Base-by-base conservation (phyloP, 92 coral and sea anemone genomes). In the Phymanthus crucifer region DNA sequence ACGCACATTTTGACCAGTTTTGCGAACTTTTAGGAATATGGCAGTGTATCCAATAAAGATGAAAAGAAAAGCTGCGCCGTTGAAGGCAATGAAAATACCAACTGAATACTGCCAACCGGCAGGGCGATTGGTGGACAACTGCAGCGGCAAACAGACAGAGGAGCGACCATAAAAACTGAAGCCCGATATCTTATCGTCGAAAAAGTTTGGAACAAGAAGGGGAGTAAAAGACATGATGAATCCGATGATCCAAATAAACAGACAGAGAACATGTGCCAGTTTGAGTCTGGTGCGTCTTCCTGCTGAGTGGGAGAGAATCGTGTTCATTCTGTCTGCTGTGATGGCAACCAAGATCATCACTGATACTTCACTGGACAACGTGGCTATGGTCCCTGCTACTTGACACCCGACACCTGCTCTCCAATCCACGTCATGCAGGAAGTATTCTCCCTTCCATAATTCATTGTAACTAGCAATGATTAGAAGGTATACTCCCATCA, bases 51-150 rank as follows among this genome's bases (percentile, higher is more conserved):
- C 91, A 40, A 78, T 36, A 27, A 85, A 43, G 68, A 91, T 91
- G 70, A 82, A 88, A 47, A 88, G 31, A 48, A 91, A 91, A 1
- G 92, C 86, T 66, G 81, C 40, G 31, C 87, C 87, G 71, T 91
- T 91, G 37, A 91, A 66, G 36, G 45, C 82, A 45, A 87, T 84
- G 72, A 90, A 90, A 68, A 90, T 54, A 48, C 67, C 72, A 0
- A 87, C 87, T 1, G 94, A 80, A 72, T 83, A 90, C 54, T 90
- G 88, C 93, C 93, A 90, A n/a, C 93, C 93, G 23, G 93, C 86
- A 11, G 84, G 85, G n/a, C 86, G 61, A 32, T 87, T 83, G 69
- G 79, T 43, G n/a, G 93, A 87, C 43, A 89, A 71, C 45, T 89
- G 93, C 19, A 90, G 56, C 17, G 91, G 93, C 19, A 86, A 72